phyloP scores from a whole-genome alignment of 2,113 vertebrate genomes.

The Hyaena hyaena region DNA sequence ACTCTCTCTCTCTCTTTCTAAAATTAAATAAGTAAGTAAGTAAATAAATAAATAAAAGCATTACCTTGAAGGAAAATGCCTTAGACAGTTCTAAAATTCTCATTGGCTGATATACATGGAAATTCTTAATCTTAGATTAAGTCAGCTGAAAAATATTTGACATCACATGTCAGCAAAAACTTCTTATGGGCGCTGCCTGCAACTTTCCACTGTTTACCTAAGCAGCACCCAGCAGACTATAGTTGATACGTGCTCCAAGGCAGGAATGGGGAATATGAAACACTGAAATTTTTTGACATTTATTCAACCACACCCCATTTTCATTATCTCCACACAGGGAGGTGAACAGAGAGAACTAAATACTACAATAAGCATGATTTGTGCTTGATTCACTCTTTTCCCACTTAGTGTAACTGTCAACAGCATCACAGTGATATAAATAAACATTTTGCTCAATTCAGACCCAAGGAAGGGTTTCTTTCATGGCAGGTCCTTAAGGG shows the following conservation, averaged over 20 bases:
- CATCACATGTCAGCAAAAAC: neutral
- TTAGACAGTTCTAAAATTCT: neutral
- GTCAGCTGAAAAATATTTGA: slow-evolving; percentile 46
- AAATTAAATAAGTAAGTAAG: too few relatives aligned
- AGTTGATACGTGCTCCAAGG: neutral
- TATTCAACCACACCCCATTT: slow-evolving; percentile 15
- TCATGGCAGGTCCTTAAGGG: neutral
- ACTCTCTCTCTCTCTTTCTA: too few relatives aligned
- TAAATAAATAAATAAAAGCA: neutral
- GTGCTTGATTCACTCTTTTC: slow-evolving; percentile 9
- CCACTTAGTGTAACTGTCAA: neutral
- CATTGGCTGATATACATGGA: neutral
- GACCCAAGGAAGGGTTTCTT: neutral
- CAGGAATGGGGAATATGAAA: neutral
- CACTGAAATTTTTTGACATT: neutral
- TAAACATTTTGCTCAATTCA: neutral
- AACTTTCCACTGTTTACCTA: slow-evolving; percentile 23
- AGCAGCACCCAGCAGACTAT: neutral
- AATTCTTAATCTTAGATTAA: slow-evolving; percentile 2
- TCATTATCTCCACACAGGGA: neutral
- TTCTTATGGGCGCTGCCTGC: neutral
- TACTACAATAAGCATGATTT: neutral
- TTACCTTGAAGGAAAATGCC: neutral
- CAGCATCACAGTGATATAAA: neutral
- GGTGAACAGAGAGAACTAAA: neutral